Evolutionary conservation across 2,888 invertebrate species (phyloP).

Genomic region (Scotopteryx bipunctaria): DNA sequence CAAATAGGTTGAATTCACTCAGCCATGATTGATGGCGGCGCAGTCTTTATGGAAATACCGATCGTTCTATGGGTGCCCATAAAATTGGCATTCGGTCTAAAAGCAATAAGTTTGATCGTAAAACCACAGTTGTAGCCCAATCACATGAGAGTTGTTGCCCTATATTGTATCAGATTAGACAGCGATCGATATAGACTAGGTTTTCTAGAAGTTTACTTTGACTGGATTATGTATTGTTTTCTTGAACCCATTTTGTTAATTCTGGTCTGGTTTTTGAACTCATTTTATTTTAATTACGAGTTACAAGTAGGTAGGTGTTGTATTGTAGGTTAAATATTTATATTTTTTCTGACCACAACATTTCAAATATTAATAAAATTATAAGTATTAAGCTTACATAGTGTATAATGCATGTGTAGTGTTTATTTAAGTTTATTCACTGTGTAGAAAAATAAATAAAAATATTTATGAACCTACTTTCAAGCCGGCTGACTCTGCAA

Average conservation of each 20-base stretch:
- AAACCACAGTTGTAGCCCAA: slow-evolving; percentile 33
- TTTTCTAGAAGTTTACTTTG: neutral
- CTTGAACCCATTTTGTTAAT: too few species aligned
- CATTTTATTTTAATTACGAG: too few species aligned
- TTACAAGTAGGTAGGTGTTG: too few species aligned
- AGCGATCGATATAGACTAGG: slow-evolving; percentile 11
- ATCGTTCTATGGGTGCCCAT: slow-evolving; percentile 35
- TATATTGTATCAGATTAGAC: slow-evolving; percentile 1
- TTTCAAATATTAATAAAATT: too few species aligned
- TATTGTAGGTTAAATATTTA: too few species aligned
- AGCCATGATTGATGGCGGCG: slow-evolving; percentile 16
- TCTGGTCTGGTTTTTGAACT: too few species aligned
- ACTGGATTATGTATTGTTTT: neutral
- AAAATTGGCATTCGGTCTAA: slow-evolving; percentile 49
- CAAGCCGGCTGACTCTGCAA: neutral
- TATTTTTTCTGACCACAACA: too few species aligned
- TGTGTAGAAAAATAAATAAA: too few species aligned
- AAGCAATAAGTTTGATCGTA: slow-evolving; percentile 45
- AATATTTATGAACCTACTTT: too few species aligned
- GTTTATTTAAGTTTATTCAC: too few species aligned
- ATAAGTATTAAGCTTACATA: too few species aligned
- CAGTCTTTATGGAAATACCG: slow-evolving; percentile 33
- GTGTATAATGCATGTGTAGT: too few species aligned
- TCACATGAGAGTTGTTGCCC: slow-evolving; percentile 23
- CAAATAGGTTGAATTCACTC: slow-evolving; percentile 9